Base-by-base conservation (phyloP, 2,113 vertebrate species). In the Lipophrys pholis region DNA sequence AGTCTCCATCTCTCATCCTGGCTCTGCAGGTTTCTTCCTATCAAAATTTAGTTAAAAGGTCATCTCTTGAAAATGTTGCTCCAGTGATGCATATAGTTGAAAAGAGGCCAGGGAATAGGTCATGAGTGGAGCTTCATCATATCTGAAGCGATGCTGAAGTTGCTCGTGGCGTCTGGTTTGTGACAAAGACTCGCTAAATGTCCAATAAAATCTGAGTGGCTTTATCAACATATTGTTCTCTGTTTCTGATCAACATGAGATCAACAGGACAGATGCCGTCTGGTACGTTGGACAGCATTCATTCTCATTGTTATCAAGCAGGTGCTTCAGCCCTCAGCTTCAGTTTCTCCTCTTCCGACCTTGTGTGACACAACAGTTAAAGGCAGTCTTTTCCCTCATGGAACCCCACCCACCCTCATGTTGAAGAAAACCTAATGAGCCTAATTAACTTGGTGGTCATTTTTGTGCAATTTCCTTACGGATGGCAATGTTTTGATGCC, bases 401-500 rank as follows among this genome's bases (percentile, higher is more conserved):
- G 55, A 51, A 17, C 48, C 60, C 69, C 75, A 51, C 12, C 16
- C 49, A 67, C 62, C 41, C 58, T 70, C 53, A 12, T 14, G n/a
- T 67, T 53, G 68, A 77, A 83, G 76, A 76, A 87, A 82, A 86
- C 85, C 88, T 91, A 88, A 91, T 86, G 66, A 87, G 74, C 61
- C 73, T 89, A 88, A 92, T 86, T 91, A 82, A 88, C 84, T 82
- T 11, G 16, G 69, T 83, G 87, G 87, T 89, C 80, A 93, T 92
- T 91, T 91, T 83, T 82, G 1, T 69, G 79, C 85, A 84, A 87
- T 90, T 93, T 93, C 80, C 88, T 84, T 85, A 89, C 84, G 83
- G 88, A 89, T 83, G 88, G 86, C 62, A 62, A 76, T 10, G 71
- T 75, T 88, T 90, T 90, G 89, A 87, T 89, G 88, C 71, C 76